Conservation (phyloP, 2,888 invertebrate genomes). For the Ischnura elegans region DNA sequence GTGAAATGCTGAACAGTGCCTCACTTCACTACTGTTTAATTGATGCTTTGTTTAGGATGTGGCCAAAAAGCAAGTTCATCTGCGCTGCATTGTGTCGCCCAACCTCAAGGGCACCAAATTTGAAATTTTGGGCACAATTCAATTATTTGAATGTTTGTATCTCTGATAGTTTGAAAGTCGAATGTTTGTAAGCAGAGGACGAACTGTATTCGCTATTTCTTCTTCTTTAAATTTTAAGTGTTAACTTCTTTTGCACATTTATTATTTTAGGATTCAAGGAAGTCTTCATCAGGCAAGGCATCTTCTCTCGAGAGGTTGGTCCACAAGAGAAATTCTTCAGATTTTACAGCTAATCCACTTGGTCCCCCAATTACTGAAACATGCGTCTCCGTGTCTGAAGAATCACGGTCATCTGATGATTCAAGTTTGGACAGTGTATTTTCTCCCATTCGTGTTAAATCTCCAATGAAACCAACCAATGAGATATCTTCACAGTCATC, state of each 20-base stretch:
- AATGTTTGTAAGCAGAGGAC: too few species aligned
- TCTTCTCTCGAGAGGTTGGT: not conserved
- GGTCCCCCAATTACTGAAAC: not conserved
- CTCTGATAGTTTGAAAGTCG: too few species aligned
- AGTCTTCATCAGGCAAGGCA: not conserved
- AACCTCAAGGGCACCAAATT: too few species aligned
- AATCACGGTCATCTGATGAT: not conserved
- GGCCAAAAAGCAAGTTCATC: too few species aligned
- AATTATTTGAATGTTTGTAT: too few species aligned
- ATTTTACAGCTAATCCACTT: not conserved
- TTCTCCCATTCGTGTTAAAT: not conserved
- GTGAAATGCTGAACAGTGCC: too few species aligned
- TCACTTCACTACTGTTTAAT: too few species aligned
- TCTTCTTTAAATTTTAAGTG: too few species aligned
- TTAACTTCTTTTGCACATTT: not conserved
- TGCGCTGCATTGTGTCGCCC: too few species aligned
- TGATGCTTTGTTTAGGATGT: too few species aligned
- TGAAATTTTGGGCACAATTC: too few species aligned
- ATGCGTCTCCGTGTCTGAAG: not conserved
- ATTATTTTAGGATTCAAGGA: not conserved
- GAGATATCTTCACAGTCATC: not conserved
- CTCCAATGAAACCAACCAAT: not conserved
- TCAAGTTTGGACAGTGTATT: not conserved
- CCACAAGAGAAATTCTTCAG: not conserved
- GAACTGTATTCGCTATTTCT: too few species aligned